Percentiles rank a stretch among this genome's conserved stretches.
Evolutionary conservation across 2,797 vertebrate genomes (phyloP).

Genomic region (Lophotriccus pileatus): DNA sequence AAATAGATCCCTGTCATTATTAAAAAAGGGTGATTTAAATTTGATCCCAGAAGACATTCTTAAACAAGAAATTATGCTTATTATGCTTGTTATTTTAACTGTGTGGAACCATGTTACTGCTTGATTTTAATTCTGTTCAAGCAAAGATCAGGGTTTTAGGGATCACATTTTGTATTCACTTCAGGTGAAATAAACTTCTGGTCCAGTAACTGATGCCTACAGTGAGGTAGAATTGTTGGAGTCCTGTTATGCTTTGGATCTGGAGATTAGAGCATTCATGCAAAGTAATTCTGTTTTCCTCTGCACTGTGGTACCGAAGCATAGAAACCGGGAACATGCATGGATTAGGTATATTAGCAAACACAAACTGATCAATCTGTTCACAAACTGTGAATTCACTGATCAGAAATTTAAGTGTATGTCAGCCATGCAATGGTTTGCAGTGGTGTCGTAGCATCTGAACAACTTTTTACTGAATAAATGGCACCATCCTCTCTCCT

Average conservation of each 20-base stretch:
- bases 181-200: background rate
- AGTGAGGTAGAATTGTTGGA: background rate
- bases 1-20: background rate
- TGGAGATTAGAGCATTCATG: conserved; percentile 57
- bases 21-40: conserved; percentile 1
- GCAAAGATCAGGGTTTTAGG: background rate
- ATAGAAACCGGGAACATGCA: background rate
- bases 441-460: fast-evolving
- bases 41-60: background rate
- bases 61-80: conserved; percentile 5
- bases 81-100: background rate
- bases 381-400: conserved; percentile 13
- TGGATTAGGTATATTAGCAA: conserved; percentile 50
- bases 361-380: conserved; percentile 35
- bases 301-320: background rate
- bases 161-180: background rate
- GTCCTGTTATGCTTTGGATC: background rate
- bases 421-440: background rate
- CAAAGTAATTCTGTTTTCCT: conserved; percentile 57
- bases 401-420: conserved; percentile 9
- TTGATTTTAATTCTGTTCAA: background rate
- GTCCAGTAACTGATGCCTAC: background rate
- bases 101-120: background rate
- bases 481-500: background rate
- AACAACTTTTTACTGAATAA: background rate